Evolutionary conservation across 2,888 invertebrate genomes (phyloP), one percentile per base, ranked within the genome.

Genomic region (Rosalia funebris): DNA sequence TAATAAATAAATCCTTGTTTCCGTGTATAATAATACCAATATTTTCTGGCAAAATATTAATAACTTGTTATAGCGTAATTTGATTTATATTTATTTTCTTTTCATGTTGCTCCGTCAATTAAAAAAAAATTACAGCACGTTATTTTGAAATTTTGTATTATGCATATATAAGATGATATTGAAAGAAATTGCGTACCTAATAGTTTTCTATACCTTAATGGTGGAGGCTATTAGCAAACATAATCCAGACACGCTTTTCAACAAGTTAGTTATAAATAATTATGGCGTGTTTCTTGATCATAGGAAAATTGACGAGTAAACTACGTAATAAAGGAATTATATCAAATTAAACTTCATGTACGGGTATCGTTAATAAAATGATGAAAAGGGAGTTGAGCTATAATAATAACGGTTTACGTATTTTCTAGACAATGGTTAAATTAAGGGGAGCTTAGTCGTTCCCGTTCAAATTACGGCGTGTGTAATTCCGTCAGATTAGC

Each of bases 401-500:
- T 61, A 63, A 63, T 68, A 69, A 71, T 66, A 69, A 62, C 66
- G 61, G 53, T 60, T 55, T 59, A 66, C 71, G 71, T 69, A 74
- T 77, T 79, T 77, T 76, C 76, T 69, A 76, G 77, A 78, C 80
- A 80, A 79, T 79, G 76, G 74, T 70, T 73, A 79, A 78, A 78
- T 79, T 79, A 79, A 79, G 75, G 71, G 74, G 73, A 73, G 77
- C 76, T 79, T 80, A 78, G 70, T 68, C 62, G 74, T 69, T 71
- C 74, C 72, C 66, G 71, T 73, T 73, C 76, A 72, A 79, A 77
- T 79, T 80, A 80, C 77, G 76, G 75, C 73, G 74, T 74, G 78
- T 78, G 79, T 81, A 81, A 81, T 80, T 79, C 80, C 78, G 79
- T 80, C 79, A 80, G 81, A 80, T 81, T 81, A 81, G 79, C 77